A percentile compares a stretch with the other conserved stretches of the same genome.
Conservation (phyloP, 2,113 vertebrate genomes). For the Bubo blakistoni region DNA sequence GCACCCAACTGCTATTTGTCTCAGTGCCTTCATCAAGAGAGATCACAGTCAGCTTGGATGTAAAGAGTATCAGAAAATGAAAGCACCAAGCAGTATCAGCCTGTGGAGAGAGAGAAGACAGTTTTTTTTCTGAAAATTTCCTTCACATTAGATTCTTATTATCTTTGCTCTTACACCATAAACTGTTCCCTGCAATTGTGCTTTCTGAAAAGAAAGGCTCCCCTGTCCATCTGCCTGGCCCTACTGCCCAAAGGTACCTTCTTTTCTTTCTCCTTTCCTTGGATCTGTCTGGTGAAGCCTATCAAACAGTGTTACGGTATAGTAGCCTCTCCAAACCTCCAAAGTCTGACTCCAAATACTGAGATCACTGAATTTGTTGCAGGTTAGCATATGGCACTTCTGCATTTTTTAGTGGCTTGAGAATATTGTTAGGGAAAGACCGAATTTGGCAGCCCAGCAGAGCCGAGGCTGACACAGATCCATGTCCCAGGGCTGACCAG, state of each 20-base stretch:
- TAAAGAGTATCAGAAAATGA: conserved; percentile 3
- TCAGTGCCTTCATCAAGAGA: conserved; percentile 24
- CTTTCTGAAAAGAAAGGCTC: conserved; percentile 1
- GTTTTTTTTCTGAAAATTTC: conserved; percentile 27
- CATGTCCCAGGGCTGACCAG: rapidly evolving
- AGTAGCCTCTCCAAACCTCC: neutral
- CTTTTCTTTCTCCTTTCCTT: neutral
- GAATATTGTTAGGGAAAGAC: neutral
- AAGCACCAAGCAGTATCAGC: neutral
- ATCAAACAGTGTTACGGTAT: neutral
- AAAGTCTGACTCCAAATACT: neutral
- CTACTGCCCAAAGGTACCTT: neutral
- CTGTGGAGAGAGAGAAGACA: neutral
- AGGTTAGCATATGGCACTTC: neutral
- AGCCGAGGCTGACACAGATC: neutral
- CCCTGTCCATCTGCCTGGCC: neutral
- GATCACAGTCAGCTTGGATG: neutral
- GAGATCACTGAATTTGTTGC: neutral
- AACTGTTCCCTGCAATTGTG: neutral
- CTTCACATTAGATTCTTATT: neutral
- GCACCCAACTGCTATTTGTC: conserved; percentile 20
- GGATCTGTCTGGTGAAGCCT: neutral
- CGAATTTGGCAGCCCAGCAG: rapidly evolving
- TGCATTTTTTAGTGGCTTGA: neutral
- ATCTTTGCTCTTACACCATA: conserved; percentile 31